phyloP scores from a whole-genome alignment of 2,797 vertebrate genomes.

The Glossophaga mutica region DNA sequence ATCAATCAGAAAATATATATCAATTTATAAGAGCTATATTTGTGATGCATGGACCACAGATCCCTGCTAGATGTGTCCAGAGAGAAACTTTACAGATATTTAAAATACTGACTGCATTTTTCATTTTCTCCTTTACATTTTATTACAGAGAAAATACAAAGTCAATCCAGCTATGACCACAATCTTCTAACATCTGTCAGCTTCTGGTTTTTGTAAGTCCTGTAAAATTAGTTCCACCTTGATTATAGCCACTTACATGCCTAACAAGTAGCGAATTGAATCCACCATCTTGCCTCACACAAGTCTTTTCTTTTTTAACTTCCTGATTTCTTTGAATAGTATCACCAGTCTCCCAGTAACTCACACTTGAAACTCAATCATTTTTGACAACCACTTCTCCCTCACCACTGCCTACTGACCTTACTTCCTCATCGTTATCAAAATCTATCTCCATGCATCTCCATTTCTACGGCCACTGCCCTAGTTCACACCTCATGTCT shows the following conservation, averaged over 20 bases:
- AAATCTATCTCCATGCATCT: not conserved
- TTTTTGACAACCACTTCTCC: slow-evolving; percentile 8
- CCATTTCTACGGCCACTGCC: not conserved
- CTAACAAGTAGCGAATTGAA: not conserved
- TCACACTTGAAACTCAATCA: not conserved
- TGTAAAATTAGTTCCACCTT: not conserved
- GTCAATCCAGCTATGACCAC: not conserved
- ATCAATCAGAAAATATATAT: not conserved
- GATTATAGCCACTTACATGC: not conserved
- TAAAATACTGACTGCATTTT: not conserved
- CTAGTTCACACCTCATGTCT: not conserved
- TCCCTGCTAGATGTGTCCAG: not conserved
- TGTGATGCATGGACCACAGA: not conserved
- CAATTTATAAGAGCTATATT: not conserved
- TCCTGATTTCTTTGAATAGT: slow-evolving; percentile 34
- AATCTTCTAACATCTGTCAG: not conserved
- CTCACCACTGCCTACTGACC: not conserved
- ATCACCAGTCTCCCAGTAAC: not conserved
- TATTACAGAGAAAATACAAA: not conserved
- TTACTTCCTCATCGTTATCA: not conserved
- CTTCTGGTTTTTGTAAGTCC: not conserved
- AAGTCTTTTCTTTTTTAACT: slow-evolving; percentile 34
- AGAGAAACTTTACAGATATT: not conserved
- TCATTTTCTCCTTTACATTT: not conserved
- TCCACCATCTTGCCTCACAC: not conserved